Evolutionary conservation across 2,888 invertebrate species (phyloP).

Genomic region (Lycia hirtaria): DNA sequence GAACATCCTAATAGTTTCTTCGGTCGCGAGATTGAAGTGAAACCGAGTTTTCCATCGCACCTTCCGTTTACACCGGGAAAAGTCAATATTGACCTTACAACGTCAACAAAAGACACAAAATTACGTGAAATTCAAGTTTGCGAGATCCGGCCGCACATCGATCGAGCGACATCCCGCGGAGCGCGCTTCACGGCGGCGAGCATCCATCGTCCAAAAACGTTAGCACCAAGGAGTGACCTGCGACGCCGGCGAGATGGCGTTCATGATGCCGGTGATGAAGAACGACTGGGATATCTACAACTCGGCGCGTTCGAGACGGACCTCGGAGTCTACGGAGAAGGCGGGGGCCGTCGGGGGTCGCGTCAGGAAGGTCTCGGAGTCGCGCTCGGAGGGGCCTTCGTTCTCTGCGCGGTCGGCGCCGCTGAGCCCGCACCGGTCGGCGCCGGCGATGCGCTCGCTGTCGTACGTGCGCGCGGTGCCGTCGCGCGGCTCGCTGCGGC

Average conservation of each 20-base stretch:
- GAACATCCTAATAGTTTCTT: slow-evolving; percentile 71
- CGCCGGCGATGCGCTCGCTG: slow-evolving; percentile 87
- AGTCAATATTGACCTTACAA: slow-evolving; percentile 46
- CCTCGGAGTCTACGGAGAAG: slow-evolving; percentile 88
- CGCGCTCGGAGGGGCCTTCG: slow-evolving; percentile 90
- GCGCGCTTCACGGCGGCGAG: slow-evolving; percentile 51
- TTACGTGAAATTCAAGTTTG: slow-evolving; percentile 48
- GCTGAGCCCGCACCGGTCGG: slow-evolving; percentile 87
- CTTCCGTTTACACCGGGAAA: slow-evolving; percentile 47
- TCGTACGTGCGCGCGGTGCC: slow-evolving; percentile 80
- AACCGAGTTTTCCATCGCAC: slow-evolving; percentile 60
- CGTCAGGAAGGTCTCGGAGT: slow-evolving; percentile 90
- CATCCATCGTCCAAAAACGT: slow-evolving; percentile 74
- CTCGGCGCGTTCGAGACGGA: slow-evolving; percentile 90
- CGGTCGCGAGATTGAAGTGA: slow-evolving; percentile 78
- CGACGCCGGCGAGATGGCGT: slow-evolving; percentile 90
- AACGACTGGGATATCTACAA: slow-evolving; percentile 97
- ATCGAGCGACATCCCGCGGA: slow-evolving; percentile 40
- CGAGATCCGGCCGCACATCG: slow-evolving; percentile 41
- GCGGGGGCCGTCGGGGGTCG: slow-evolving; percentile 66
- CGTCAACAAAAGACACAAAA: slow-evolving; percentile 45
- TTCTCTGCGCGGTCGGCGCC: slow-evolving; percentile 71
- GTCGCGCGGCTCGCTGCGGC: slow-evolving; percentile 86
- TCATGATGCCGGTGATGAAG: slow-evolving; percentile 97
- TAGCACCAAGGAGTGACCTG: slow-evolving; percentile 73